Conservation (phyloP, 2,888 invertebrate genomes). For the Cloeon dipterum region DNA sequence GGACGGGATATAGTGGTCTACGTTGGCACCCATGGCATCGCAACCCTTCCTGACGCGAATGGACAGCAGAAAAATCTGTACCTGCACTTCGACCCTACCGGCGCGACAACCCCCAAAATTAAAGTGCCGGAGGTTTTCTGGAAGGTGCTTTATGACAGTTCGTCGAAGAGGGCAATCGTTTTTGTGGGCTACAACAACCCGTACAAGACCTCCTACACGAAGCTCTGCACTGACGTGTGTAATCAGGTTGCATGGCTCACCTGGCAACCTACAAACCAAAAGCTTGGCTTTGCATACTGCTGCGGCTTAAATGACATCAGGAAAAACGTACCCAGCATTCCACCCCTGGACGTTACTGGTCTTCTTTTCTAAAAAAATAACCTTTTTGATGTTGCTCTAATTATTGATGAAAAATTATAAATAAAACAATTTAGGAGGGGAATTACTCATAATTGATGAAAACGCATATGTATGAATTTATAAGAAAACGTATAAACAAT, state of each 20-base stretch:
- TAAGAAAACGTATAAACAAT: no score
- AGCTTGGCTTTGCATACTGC: neutral
- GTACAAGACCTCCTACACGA: conserved; percentile 13
- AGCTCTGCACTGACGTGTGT: neutral
- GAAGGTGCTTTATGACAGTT: conserved; percentile 10
- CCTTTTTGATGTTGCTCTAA: no score
- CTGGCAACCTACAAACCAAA: neutral
- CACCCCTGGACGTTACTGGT: no score
- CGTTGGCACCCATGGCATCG: neutral
- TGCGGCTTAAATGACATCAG: neutral
- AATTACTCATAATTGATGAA: no score
- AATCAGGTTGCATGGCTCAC: neutral
- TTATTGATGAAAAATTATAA: no score
- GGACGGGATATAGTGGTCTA: neutral
- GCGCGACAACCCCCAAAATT: neutral
- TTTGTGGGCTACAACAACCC: conserved; percentile 40
- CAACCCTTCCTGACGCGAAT: conserved; percentile 13
- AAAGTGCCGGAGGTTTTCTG: neutral
- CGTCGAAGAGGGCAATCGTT: conserved; percentile 25
- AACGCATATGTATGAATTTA: no score
- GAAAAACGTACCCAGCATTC: neutral
- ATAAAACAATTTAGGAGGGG: no score
- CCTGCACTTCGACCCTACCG: neutral
- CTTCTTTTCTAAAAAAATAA: no score
- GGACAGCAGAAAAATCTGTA: conserved; percentile 5